A percentile compares a stretch with the other conserved stretches of the same genome.
These are phyloP conservation scores for Nematostella vectensis DNA, from an alignment of 92 coral and sea anemone species.

Conservation along the genomic window DNA sequence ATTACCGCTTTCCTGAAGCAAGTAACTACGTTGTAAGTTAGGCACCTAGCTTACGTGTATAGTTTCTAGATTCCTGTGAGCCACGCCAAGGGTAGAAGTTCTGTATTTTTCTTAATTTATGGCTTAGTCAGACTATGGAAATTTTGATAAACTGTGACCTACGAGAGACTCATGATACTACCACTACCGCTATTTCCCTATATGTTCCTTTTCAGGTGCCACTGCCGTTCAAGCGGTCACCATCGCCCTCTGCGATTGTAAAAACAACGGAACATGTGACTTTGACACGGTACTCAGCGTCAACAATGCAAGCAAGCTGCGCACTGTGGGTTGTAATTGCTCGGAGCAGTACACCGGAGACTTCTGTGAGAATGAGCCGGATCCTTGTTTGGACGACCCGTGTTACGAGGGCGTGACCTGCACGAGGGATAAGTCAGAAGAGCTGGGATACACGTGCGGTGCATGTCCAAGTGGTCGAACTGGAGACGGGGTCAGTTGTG, in stretches of 20 bases:
- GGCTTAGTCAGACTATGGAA: too few species aligned
- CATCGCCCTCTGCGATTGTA: constrained; percentile 45
- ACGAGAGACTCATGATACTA: too few species aligned
- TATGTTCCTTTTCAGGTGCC: too few species aligned
- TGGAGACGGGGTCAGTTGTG: constrained; percentile 58
- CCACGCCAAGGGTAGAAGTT: too few species aligned
- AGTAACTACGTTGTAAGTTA: too few species aligned
- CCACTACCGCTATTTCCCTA: too few species aligned
- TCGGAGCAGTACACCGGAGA: constrained; percentile 40
- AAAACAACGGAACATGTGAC: constrained; percentile 1
- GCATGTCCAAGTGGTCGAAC: constrained; percentile 57
- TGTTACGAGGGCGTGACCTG: constrained; percentile 53
- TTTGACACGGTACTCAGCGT: constrained; percentile 16
- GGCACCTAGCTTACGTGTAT: too few species aligned
- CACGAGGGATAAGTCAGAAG: constrained; percentile 7
- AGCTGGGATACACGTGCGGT: constrained; percentile 57
- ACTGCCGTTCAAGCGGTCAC: constrained; percentile 22
- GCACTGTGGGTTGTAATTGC: constrained; percentile 51
- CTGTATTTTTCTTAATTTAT: too few species aligned
- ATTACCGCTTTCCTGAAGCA: too few species aligned
- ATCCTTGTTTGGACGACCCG: constrained; percentile 52
- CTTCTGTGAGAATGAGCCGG: constrained; percentile 32
- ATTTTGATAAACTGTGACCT: too few species aligned
- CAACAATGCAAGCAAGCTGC: constrained; percentile 24
- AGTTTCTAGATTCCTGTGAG: too few species aligned